Base-by-base conservation (phyloP, 1,140 invertebrate species). In the Drosophila malerkotliana region DNA sequence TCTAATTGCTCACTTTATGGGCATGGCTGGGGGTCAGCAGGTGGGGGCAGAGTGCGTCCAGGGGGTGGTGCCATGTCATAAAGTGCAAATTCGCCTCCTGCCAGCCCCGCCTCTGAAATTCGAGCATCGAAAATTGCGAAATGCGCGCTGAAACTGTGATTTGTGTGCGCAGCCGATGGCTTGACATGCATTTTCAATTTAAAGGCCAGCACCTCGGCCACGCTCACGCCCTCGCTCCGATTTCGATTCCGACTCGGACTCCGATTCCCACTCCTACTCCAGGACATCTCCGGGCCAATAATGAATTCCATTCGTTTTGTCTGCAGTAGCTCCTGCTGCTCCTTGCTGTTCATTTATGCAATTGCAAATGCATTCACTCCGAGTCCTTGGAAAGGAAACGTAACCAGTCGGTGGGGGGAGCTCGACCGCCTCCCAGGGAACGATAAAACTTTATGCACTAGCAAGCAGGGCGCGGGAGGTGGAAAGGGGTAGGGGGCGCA, bases 151-250 rank as follows among this genome's bases (percentile, higher is more conserved):
- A 58, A 54, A 21, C 61, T 68, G 68, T 79, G 79, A 88, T 88
- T 89, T 88, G 84, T 89, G 76, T 77, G 61, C 53, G 68, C 71
- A 74, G 47, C 54, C 51, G 51, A 85, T 83, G 72, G n/a, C 71
- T 88, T 84, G 83, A 88, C 83, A 88, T 88, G 84, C 67, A 88
- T 88, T 88, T 88, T 83, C 83, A 88, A 88, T 88, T 88, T 83
- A 77, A 69, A 49, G 67, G 75, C 63, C 58, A 71, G 58, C 68
- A 78, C 66, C 82, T 82, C 80, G 77, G 26, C 32, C 39, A 12
- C 52, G 34, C 41, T 39, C 34, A 37, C 34, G 41, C 41, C 49
- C 45, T 21, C 44, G 24, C 15, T 10, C 58, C 52, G 34, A 37
- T 12, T 9, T 14, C 41, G 41, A 44, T 3, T 21, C 10, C 0